Percentiles rank a stretch among this genome's conserved stretches.
Evolutionary conservation across 2,888 invertebrate genomes (phyloP).

Genomic region (Drosophila buzzatii): DNA sequence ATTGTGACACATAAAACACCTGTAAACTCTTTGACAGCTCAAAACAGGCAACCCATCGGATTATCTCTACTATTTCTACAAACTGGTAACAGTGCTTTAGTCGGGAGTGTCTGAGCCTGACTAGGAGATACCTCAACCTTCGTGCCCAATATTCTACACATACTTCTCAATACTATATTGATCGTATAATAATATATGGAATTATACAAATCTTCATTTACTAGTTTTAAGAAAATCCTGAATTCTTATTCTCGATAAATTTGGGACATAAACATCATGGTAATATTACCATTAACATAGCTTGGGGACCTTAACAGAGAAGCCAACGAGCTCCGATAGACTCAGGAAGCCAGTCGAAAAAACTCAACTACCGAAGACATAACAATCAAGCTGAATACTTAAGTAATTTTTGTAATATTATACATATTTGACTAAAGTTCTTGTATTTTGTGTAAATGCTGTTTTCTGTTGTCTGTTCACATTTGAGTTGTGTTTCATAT

Average conservation of each 20-base stretch:
- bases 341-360: neutral
- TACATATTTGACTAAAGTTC: neutral
- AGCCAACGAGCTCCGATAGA: neutral
- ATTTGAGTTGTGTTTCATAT: conserved; percentile 43
- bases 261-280: neutral
- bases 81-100: neutral
- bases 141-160: neutral
- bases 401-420: neutral
- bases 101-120: neutral
- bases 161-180: neutral
- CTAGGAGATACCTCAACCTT: neutral
- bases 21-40: neutral
- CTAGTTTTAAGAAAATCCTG: neutral
- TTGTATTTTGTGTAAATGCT: neutral
- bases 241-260: neutral
- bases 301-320: neutral
- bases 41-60: neutral
- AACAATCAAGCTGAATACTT: neutral
- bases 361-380: neutral
- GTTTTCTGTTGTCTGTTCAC: conserved; percentile 2
- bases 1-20: conserved; percentile 1
- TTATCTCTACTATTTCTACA: neutral
- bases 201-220: neutral
- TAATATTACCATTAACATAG: neutral
- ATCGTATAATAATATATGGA: neutral